phyloP scores from a whole-genome alignment of 2,888 invertebrate genomes.

The Onchidella celtica region DNA sequence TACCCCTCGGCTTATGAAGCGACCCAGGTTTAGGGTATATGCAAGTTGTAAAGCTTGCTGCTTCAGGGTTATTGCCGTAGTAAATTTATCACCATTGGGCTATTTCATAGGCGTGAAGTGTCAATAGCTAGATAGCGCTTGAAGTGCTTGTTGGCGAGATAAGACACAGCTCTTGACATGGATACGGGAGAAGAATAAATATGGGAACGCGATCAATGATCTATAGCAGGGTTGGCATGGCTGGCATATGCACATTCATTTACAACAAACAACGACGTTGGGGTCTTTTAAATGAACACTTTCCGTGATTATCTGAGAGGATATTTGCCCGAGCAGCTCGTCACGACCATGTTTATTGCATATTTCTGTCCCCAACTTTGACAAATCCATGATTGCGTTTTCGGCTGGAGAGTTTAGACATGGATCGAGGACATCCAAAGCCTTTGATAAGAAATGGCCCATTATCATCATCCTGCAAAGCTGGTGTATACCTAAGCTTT shows the following conservation, averaged over 20 bases:
- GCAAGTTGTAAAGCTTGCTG: background rate
- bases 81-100: conserved; percentile 15
- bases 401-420: background rate
- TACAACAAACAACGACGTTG: background rate
- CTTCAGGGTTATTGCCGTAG: background rate
- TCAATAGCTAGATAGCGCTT: conserved; percentile 13
- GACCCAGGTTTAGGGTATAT: background rate
- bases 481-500: too few species aligned
- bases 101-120: background rate
- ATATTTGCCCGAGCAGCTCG: background rate
- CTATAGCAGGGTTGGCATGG: background rate
- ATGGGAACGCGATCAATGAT: background rate
- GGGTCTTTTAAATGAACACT: background rate
- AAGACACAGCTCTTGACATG: conserved; percentile 29
- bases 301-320: background rate
- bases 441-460: background rate
- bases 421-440: background rate
- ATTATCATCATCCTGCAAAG: too few species aligned
- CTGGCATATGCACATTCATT: background rate
- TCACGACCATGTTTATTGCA: background rate
- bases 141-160: conserved; percentile 16
- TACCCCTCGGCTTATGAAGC: background rate
- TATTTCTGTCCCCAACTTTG: background rate
- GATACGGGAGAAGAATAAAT: conserved; percentile 1
- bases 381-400: background rate